These are phyloP conservation scores for Heliconius cydno DNA, from an alignment of 2,888 invertebrate species.

Conservation along the genomic window DNA sequence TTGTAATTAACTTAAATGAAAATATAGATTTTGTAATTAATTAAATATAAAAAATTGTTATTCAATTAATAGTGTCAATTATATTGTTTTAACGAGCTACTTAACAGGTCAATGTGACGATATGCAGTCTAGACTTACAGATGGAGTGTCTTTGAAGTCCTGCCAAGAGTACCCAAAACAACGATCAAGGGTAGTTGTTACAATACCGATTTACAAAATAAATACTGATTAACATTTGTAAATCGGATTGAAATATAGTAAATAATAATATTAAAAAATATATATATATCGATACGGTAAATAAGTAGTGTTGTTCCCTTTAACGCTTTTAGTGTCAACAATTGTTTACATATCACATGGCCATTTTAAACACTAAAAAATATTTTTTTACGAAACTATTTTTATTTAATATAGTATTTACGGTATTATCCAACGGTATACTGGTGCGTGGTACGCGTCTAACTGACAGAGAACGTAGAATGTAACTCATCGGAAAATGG, in stretches of 20 bases:
- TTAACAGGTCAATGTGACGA: constrained; percentile 34
- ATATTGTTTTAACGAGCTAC: constrained; percentile 23
- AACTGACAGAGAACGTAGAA: constrained; percentile 48
- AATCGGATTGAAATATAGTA: not conserved
- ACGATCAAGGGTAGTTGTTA: constrained; percentile 34
- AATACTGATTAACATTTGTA: not conserved
- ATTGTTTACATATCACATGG: not conserved
- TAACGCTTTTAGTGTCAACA: not conserved
- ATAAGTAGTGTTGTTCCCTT: not conserved
- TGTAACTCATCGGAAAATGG: constrained; percentile 60
- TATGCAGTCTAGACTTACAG: constrained; percentile 38
- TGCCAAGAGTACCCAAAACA: constrained; percentile 41
- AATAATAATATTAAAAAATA: not conserved
- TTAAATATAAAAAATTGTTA: not conserved
- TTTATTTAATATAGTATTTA: not conserved
- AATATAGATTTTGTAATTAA: not conserved
- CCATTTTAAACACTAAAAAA: not conserved
- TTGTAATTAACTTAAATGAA: not conserved
- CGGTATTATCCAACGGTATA: constrained; percentile 30
- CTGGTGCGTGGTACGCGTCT: constrained; percentile 38
- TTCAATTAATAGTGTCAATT: constrained; percentile 1
- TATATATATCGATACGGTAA: not conserved
- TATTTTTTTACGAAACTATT: not conserved
- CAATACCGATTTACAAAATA: not conserved
- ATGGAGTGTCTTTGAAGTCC: constrained; percentile 40